Percentiles rank a stretch among this genome's conserved stretches.
Evolutionary conservation across 2,797 vertebrate genomes (phyloP).

Genomic region (Knipowitschia caucasica): DNA sequence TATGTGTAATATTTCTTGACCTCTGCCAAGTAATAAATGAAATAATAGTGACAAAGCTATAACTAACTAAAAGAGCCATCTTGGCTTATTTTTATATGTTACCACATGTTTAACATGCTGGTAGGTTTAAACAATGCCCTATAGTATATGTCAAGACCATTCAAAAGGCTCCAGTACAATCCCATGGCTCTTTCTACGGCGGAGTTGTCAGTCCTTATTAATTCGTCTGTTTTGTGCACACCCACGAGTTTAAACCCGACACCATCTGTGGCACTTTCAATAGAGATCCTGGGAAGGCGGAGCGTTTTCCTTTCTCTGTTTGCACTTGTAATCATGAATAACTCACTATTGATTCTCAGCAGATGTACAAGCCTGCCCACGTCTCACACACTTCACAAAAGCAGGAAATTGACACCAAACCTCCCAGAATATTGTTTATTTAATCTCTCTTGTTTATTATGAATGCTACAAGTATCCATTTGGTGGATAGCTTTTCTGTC

Average conservation of each 20-base stretch:
- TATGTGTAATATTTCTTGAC: no score
- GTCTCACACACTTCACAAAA: not conserved
- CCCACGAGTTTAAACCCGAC: not conserved
- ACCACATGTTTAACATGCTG: no score
- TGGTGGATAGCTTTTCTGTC: no score
- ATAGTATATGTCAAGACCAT: no score
- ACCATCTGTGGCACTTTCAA: not conserved
- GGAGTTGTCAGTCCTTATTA: not conserved
- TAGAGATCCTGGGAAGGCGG: not conserved
- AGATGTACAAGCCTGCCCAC: not conserved
- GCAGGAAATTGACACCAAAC: not conserved
- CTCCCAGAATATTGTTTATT: not conserved
- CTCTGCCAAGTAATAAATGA: no score
- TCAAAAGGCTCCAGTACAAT: not conserved
- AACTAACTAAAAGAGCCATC: no score
- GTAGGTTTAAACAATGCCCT: no score
- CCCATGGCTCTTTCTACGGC: not conserved
- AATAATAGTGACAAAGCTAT: no score
- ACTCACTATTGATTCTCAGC: not conserved
- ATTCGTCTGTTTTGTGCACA: not conserved
- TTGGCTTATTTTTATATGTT: no score
- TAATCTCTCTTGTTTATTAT: not conserved
- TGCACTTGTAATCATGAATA: constrained; percentile 1
- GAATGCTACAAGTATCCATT: not conserved
- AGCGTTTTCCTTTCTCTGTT: not conserved